Evolutionary conservation across 2,113 vertebrate species (phyloP), one percentile per base, ranked within the genome.

Genomic region (Bolborhynchus lineola): DNA sequence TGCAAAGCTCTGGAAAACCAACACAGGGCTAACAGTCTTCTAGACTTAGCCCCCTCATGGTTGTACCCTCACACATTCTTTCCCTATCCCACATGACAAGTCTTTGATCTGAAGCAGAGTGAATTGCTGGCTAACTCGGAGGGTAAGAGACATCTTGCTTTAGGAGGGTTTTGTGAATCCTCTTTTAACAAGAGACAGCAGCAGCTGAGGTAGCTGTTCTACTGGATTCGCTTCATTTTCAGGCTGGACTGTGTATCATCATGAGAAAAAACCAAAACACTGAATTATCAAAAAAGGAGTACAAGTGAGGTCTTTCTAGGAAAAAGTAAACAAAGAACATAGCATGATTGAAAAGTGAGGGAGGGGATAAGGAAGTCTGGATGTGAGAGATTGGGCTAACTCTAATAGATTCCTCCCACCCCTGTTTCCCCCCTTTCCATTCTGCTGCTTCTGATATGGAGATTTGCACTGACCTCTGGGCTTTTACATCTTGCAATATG

Each of bases 401-500:
- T 89, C 57, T 79, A 97, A 97, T 97, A 96, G 92, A 94, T 97
- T 96, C 65, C 85, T n/a, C 55, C 53, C 69, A 42, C 14, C 46
- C 50, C 28, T 68, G 3, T 63, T 82, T 53, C 47, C 57, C 86
- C 57, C 31, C 41, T 80, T 92, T 90, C 72, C 86, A 74, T 95
- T 92, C 87, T 95, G 74, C 90, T 96, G 68, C 94, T 79, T 97
- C 85, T 96, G 94, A 97, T 97, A 97, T 90, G 96, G 96, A 98
- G 97, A 98, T 98, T 97, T 97, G 82, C 82, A 53, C 67, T 97
- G 97, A 98, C 97, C 97, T 95, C 86, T 96, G 84, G 88, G 97
- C 96, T 97, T 95, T 96, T 95, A 96, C 93, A 88, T 94, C 95
- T 97, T 94, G 95, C 83, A 97, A 84, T 97, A 97, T 97, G 74